Conservation (phyloP, 37 sponge, comb jelly and placozoan species). For the Amphimedon queenslandica region DNA sequence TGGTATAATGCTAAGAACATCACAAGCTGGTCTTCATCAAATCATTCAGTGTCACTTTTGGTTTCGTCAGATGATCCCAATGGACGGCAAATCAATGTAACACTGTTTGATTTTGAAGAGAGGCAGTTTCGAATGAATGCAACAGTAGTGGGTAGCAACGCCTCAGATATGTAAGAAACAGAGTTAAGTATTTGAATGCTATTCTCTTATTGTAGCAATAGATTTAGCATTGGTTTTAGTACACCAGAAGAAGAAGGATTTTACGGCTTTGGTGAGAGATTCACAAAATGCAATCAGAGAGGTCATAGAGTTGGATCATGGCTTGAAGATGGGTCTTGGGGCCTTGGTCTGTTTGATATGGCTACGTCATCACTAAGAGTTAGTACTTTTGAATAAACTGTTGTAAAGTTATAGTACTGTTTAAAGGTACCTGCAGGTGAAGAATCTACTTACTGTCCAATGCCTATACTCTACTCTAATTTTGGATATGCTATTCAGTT, state of each 20-base stretch:
- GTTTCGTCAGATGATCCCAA: conserved; percentile 26
- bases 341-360: conserved; percentile 44
- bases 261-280: conserved; percentile 64
- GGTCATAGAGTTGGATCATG: conserved; percentile 57
- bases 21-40: conserved; percentile 6
- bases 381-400: neutral
- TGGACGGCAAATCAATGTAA: conserved; percentile 13
- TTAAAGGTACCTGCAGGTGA: conserved; percentile 56
- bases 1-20: conserved; percentile 44
- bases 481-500: conserved; percentile 53
- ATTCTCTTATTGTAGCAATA: conserved; percentile 19
- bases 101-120: neutral
- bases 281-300: conserved; percentile 51
- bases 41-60: neutral
- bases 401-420: neutral
- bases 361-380: conserved; percentile 40
- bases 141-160: conserved; percentile 20
- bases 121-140: conserved; percentile 32
- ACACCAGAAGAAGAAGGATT: conserved; percentile 49
- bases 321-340: conserved; percentile 57
- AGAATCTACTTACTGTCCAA: conserved; percentile 52
- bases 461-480: conserved; percentile 49
- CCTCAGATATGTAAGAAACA: conserved; percentile 17
- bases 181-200: neutral
- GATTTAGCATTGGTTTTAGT: conserved; percentile 35